Evolutionary conservation across 1,140 invertebrate species (phyloP), one percentile per base, ranked within the genome.

Genomic region (Microplitis demolitor): DNA sequence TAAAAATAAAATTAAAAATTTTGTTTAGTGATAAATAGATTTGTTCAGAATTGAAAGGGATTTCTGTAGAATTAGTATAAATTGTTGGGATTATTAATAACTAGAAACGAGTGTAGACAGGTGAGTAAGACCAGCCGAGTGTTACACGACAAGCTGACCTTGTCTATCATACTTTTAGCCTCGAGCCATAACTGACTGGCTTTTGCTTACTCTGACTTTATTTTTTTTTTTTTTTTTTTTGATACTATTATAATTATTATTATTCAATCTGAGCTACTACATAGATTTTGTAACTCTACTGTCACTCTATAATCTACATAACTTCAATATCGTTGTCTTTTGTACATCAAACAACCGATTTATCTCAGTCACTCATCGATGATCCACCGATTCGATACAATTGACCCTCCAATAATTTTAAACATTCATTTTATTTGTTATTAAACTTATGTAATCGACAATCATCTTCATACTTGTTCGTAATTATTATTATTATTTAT

Each of bases 111-210:
- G 14, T 58, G 56, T 58, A 16, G 56, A 58, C 56, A 58, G 56
- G 56, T 24, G 56, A 69, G 34, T 35, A 58, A 68, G 37, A 69
- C 37, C 53, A 58, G 67, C 53, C 56, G 58, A 24, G 56, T 54
- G 16, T 62, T 60, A 33, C 50, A 67, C 64, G 82, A 86, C 80
- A 87, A 84, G 85, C 85, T 88, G 82, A 86, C 87, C 83, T 88
- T 88, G 84, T 88, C 87, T 84, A 88, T 87, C 82, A 87, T 83
- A 80, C 81, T 82, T 80, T 45, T 85, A 87, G 84, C 86, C 85
- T 84, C 82, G 79, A 80, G 87, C 82, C 80, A 83, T 84, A 82
- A 83, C 83, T 81, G 83, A 83, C 83, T 83, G 86, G 84, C 86
- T 87, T 79, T 84, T 84, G 83, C 81, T 58, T 56, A 64, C 66